Conservation (phyloP, 2,888 invertebrate species). For the Thereva unica region DNA sequence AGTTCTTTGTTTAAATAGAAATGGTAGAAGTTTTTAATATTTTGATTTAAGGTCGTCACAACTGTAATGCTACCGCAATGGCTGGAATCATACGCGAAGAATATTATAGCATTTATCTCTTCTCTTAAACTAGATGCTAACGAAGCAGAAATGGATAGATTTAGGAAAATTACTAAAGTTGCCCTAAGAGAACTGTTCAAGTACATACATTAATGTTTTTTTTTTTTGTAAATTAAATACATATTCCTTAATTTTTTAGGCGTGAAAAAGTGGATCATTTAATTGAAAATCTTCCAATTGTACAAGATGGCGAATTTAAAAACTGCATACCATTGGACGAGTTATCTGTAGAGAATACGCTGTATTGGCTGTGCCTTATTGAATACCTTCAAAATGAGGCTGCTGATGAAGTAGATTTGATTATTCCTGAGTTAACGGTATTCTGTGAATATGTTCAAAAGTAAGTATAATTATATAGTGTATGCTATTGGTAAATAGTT, state of each 20-base stretch:
- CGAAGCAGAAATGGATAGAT: conserved; percentile 66
- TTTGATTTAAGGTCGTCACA: conserved; percentile 53
- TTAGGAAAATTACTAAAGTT: conserved; percentile 61
- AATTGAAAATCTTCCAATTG: conserved; percentile 57
- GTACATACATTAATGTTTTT: conserved; percentile 51
- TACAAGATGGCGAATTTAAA: conserved; percentile 52
- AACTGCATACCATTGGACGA: conserved; percentile 61
- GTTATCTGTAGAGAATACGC: conserved; percentile 62
- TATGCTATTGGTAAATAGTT: background rate
- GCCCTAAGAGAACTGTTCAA: conserved; percentile 63
- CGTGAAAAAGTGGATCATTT: conserved; percentile 55
- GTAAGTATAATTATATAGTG: conserved; percentile 58
- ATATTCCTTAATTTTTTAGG: conserved; percentile 46
- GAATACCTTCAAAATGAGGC: conserved; percentile 56
- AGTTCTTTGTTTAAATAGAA: background rate
- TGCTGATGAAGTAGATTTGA: conserved; percentile 52
- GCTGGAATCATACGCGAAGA: conserved; percentile 72
- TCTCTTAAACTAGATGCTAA: conserved; percentile 75
- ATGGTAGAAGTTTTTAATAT: background rate
- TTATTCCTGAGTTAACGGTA: conserved; percentile 70
- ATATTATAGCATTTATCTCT: conserved; percentile 72
- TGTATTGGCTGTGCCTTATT: conserved; percentile 68
- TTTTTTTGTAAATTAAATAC: background rate
- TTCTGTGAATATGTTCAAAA: conserved; percentile 74
- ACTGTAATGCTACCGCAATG: conserved; percentile 70